A percentile compares a stretch with the other conserved stretches of the same genome.
Conservation (phyloP, 2,888 invertebrate genomes). For the Stenodema calcarata region DNA sequence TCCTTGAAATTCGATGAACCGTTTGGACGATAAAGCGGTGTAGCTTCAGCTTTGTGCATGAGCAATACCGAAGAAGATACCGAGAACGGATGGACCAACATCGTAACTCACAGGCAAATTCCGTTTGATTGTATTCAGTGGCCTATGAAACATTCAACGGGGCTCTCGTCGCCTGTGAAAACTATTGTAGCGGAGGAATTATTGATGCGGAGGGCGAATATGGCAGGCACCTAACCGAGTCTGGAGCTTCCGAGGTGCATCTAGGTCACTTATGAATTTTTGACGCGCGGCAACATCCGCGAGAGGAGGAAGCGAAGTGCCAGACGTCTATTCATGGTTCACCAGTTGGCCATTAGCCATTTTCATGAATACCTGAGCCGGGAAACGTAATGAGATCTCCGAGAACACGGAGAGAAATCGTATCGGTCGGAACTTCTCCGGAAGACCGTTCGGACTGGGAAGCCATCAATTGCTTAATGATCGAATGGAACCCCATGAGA, state of each 20-base stretch:
- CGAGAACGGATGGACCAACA: not conserved
- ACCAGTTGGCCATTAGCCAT: not conserved
- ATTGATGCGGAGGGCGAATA: not conserved
- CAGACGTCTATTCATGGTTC: not conserved
- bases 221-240: no score
- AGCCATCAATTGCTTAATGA: not conserved
- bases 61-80: not conserved
- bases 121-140: not conserved
- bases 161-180: not conserved
- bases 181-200: not conserved
- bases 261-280: not conserved
- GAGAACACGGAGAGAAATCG: not conserved
- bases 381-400: not conserved
- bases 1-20: no score
- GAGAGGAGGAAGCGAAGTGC: not conserved
- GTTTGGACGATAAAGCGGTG: no score
- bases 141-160: not conserved
- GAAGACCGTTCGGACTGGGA: not conserved
- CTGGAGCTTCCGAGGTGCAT: not conserved
- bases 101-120: not conserved
- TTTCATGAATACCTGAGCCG: not conserved
- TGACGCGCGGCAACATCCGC: not conserved
- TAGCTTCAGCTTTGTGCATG: no score
- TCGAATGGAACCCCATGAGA: no score
- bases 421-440: not conserved